Evolutionary conservation across 2,113 vertebrate species (phyloP), one percentile per base, ranked within the genome.

Genomic region (Hystrix cristata): DNA sequence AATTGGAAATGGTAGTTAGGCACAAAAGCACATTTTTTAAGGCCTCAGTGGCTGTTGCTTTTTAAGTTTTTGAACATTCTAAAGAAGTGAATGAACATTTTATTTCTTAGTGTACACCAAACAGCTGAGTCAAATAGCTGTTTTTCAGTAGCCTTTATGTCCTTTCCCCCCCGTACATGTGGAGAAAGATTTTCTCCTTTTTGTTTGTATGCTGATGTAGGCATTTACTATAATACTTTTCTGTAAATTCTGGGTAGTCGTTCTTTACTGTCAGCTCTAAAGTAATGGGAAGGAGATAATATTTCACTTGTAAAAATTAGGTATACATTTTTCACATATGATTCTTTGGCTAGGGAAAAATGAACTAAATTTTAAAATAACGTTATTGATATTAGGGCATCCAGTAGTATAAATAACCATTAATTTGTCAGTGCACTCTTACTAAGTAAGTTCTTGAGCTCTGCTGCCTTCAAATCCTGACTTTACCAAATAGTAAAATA

Each of bases 21-120:
- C 64, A 88, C n/a, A 84, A 59, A 94, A 85, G 38, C 78, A 84
- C n/a, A 95, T 11, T 85, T 84, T 89, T 87, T n/a, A 57, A 94
- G 46, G 18, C 23, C 12, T 86, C 27, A 6, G 2, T 82, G 23
- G 13, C 62, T 93, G 5, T 62, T 97, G 71, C 31, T 89, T 97
- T 5, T 95, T 94, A 79, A 53, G 67, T 29, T 78, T 95, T 91
- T 85, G 89, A 60, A 76, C 48, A 38, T 80, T 93, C 60, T 53
- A 29, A 90, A 69, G 21, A 96, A 74, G 43, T 79, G 27, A 91
- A 55, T 96, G 51, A 65, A 59, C 29, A 64, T 92, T 94, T 90
- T 95, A 69, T 95, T 94, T 97, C 67, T 94, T 83, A 53, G 27
- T 90, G 5, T 87, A 31, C 15, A 55, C 34, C 80, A 16, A 71